These are phyloP conservation scores for Oreotragus oreotragus DNA, from an alignment of 2,113 vertebrate genomes.

Conservation along the genomic window DNA sequence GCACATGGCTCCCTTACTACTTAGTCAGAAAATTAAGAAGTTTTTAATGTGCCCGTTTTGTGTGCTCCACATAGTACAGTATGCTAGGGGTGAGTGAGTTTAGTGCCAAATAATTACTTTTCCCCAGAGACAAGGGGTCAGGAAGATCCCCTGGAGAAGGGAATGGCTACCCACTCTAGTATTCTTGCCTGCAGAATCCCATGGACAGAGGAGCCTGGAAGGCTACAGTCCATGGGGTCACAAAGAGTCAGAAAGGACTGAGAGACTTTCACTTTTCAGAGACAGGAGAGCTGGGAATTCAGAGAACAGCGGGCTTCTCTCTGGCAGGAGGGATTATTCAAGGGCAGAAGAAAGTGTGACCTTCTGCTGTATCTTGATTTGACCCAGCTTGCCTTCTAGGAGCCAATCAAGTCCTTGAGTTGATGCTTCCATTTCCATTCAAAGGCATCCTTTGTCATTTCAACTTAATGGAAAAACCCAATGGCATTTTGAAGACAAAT, in stretches of 20 bases:
- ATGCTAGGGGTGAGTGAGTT: not conserved
- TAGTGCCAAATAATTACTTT: not conserved
- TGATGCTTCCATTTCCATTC: not conserved
- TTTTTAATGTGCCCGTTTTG: not conserved
- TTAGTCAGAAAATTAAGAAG: not conserved
- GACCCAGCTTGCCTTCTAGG: not conserved
- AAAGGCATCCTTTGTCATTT: constrained; percentile 25
- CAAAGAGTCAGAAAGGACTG: not conserved
- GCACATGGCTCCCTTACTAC: not conserved
- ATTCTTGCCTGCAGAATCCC: not conserved
- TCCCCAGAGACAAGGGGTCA: not conserved
- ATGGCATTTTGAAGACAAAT: constrained; percentile 63
- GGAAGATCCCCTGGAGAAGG: not conserved
- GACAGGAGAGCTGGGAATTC: not conserved
- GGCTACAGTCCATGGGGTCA: not conserved
- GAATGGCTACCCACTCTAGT: not conserved
- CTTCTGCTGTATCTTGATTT: not conserved
- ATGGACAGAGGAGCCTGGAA: not conserved
- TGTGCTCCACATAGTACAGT: not conserved
- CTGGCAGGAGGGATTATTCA: not conserved
- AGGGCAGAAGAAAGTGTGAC: not conserved
- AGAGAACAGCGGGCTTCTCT: not conserved
- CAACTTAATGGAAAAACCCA: constrained; percentile 55
- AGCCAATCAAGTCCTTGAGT: not conserved
- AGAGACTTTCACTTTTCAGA: not conserved